Conservation (phyloP, 2,797 vertebrate genomes). For the Crenuchus spilurus region DNA sequence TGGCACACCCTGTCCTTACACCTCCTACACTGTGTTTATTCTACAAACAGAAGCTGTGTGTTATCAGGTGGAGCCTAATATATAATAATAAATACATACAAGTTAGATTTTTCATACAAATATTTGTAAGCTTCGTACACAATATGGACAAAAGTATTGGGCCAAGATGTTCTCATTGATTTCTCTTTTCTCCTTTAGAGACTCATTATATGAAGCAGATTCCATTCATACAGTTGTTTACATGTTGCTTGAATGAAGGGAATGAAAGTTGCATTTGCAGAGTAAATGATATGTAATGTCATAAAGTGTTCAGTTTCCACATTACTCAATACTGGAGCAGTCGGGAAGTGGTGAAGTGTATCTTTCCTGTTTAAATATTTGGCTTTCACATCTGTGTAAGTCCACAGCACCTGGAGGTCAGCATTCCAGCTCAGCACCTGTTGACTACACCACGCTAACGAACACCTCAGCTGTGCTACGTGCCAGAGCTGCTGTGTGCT, state of each 20-base stretch:
- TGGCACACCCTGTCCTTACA: no score
- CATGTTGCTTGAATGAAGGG: neutral
- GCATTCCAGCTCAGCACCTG: slow-evolving; percentile 4
- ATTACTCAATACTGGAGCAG: neutral
- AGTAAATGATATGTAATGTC: no score
- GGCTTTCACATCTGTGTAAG: neutral
- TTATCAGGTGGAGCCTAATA: no score
- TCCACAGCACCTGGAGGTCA: neutral
- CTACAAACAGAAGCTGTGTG: no score
- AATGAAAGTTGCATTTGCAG: no score
- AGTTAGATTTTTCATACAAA: no score
- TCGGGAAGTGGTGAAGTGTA: neutral
- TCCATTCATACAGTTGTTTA: neutral
- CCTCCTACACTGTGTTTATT: no score
- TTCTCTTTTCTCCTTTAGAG: neutral
- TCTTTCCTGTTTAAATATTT: neutral
- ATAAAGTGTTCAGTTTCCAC: no score
- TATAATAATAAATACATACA: no score
- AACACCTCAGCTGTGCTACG: neutral
- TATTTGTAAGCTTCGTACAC: no score
- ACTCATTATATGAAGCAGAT: neutral
- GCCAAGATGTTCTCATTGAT: no score
- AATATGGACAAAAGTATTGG: no score
- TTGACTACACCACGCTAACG: neutral
- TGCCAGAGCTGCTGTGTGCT: neutral